Evolutionary conservation across 2,888 invertebrate genomes (phyloP).

Genomic region (Diogma glabrata): DNA sequence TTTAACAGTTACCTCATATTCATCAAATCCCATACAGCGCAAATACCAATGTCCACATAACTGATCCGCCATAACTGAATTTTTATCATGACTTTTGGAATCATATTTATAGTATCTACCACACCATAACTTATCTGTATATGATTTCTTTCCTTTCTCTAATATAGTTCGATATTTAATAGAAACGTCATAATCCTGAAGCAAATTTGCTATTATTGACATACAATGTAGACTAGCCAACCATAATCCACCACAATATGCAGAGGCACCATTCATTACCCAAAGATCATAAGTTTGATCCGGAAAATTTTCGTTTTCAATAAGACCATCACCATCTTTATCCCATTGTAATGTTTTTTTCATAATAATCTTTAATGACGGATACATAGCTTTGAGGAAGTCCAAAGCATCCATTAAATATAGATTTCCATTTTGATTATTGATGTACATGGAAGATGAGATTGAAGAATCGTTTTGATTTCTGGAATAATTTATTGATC

Average conservation of each 20-base stretch:
- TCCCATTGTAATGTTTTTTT: slow-evolving; percentile 57
- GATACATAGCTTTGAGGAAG: slow-evolving; percentile 53
- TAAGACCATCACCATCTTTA: slow-evolving; percentile 74
- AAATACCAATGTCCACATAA: slow-evolving; percentile 86
- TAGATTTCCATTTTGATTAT: slow-evolving; percentile 36
- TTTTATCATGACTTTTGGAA: slow-evolving; percentile 46
- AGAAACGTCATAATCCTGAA: slow-evolving; percentile 48
- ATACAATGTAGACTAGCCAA: slow-evolving; percentile 63
- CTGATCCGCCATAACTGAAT: slow-evolving; percentile 88
- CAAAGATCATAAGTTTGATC: slow-evolving; percentile 79
- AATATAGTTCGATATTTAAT: slow-evolving; percentile 50
- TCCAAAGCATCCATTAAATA: slow-evolving; percentile 42
- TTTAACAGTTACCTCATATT: slow-evolving; percentile 61
- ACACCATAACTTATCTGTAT: slow-evolving; percentile 68
- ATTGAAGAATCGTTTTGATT: slow-evolving; percentile 34
- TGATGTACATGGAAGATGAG: slow-evolving; percentile 37
- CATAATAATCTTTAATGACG: slow-evolving; percentile 49
- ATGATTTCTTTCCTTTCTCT: slow-evolving; percentile 51
- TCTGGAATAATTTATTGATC: slow-evolving; percentile 35
- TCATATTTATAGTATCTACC: slow-evolving; percentile 73
- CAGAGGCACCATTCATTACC: slow-evolving; percentile 85
- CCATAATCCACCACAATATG: slow-evolving; percentile 90
- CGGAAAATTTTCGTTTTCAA: slow-evolving; percentile 78
- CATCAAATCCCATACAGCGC: slow-evolving; percentile 49
- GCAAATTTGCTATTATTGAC: slow-evolving; percentile 50